These are phyloP conservation scores for Alexandromys fortis DNA, from an alignment of 2,113 vertebrate genomes.

Conservation along the genomic window DNA sequence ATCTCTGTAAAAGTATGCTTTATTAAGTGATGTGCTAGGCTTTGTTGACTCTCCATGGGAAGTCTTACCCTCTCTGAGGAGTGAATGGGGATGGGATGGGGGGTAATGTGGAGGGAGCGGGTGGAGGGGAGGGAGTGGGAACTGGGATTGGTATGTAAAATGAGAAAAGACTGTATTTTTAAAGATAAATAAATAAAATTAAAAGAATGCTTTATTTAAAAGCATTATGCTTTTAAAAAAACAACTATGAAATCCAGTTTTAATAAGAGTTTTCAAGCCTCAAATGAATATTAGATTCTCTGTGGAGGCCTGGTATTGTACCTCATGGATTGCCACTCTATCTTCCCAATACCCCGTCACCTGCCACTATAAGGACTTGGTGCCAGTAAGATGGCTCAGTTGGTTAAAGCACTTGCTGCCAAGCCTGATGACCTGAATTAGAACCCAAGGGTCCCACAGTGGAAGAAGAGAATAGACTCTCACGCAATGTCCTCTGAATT, in stretches of 20 bases:
- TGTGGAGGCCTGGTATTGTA: background rate
- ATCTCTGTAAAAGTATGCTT: constrained; percentile 2
- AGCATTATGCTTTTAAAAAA: background rate
- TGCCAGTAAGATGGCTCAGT: background rate
- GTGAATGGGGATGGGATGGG: too few species aligned
- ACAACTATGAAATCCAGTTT: background rate
- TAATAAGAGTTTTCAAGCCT: background rate
- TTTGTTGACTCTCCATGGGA: too few species aligned
- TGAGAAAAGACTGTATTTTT: too few species aligned
- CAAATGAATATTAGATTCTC: background rate
- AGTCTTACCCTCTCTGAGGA: too few species aligned
- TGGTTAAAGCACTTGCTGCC: background rate
- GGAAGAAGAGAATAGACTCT: background rate
- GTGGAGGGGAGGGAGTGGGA: too few species aligned
- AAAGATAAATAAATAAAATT: too few species aligned
- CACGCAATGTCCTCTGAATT: background rate
- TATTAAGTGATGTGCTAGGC: background rate
- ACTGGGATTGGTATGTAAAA: too few species aligned
- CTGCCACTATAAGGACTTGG: background rate
- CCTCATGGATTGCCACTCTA: background rate
- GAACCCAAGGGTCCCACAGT: too few species aligned
- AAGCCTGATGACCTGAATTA: background rate
- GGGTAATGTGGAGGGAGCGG: too few species aligned
- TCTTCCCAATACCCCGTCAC: background rate
- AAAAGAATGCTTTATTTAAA: background rate